A percentile compares a stretch with the other conserved stretches of the same genome.
phyloP scores from a whole-genome alignment of 2,113 vertebrate species.

The Siphamia tubifer region DNA sequence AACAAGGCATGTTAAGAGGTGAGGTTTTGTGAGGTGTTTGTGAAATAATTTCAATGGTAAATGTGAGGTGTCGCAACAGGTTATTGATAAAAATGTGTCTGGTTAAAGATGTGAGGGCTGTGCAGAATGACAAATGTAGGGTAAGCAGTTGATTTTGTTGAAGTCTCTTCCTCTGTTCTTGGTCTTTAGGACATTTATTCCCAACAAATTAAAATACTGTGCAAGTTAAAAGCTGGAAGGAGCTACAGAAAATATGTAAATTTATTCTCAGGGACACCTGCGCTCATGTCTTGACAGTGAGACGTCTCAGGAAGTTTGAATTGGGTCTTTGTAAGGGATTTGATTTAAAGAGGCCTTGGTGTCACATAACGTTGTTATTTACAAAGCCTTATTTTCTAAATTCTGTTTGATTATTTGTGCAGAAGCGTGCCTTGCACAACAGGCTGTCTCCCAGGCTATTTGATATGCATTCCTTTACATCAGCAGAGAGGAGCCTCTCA shows the following conservation, averaged over 20 bases:
- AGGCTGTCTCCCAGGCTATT: conserved; percentile 49
- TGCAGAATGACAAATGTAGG: conserved; percentile 7
- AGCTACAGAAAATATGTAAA: conserved; percentile 42
- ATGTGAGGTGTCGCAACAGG: too few relatives aligned
- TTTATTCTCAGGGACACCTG: conserved; percentile 66
- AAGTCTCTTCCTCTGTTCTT: neutral
- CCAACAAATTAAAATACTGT: conserved; percentile 10
- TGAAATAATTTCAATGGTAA: too few relatives aligned
- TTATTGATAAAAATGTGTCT: neutral
- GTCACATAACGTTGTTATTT: conserved; percentile 42
- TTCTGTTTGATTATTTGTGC: conserved; percentile 60
- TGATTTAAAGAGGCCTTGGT: conserved; percentile 47
- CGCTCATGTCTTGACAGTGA: conserved; percentile 22
- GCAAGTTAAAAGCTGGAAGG: conserved; percentile 21
- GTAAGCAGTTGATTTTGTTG: neutral
- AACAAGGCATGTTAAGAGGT: too few relatives aligned
- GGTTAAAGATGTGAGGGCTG: neutral
- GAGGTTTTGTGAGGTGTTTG: too few relatives aligned
- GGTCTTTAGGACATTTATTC: neutral
- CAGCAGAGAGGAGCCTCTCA: conserved; percentile 58
- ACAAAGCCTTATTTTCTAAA: conserved; percentile 47
- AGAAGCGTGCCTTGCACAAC: conserved; percentile 48
- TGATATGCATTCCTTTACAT: conserved; percentile 68
- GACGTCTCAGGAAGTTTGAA: conserved; percentile 41
- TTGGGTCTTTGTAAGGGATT: conserved; percentile 44